These are phyloP conservation scores for Aleiodes testaceus DNA, from an alignment of 2,888 invertebrate species.

Conservation along the genomic window DNA sequence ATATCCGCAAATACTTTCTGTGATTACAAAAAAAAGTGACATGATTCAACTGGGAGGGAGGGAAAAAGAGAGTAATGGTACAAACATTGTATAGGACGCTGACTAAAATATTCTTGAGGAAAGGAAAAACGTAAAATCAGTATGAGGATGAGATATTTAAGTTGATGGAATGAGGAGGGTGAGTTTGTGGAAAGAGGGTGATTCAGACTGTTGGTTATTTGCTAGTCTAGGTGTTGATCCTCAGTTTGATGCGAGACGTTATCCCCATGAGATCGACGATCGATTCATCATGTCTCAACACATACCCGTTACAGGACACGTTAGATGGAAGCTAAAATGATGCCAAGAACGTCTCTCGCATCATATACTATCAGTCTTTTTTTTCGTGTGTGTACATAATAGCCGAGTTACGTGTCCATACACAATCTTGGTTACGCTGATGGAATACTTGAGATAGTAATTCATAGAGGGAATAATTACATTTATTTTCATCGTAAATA, in stretches of 20 bases:
- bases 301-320: constrained; percentile 43
- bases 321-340: constrained; percentile 33
- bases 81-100: not conserved
- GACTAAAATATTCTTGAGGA: constrained; percentile 24
- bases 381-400: constrained; percentile 28
- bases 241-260: constrained; percentile 65
- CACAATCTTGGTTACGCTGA: constrained; percentile 47
- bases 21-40: constrained; percentile 15
- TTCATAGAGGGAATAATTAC: not conserved
- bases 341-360: constrained; percentile 41
- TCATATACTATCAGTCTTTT: constrained; percentile 32
- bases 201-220: constrained; percentile 53
- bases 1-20: constrained; percentile 4
- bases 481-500: not conserved
- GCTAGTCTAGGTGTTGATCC: constrained; percentile 64
- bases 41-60: not conserved
- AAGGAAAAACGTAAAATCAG: constrained; percentile 9
- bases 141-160: constrained; percentile 54
- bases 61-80: not conserved
- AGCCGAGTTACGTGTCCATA: constrained; percentile 34
- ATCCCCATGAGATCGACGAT: constrained; percentile 67
- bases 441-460: constrained; percentile 44
- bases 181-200: constrained; percentile 46
- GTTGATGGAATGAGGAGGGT: constrained; percentile 50
- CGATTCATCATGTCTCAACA: constrained; percentile 65